A percentile compares a stretch with the other conserved stretches of the same genome.
These are phyloP conservation scores for Glareola pratincola DNA, from an alignment of 2,113 vertebrate genomes.

Conservation along the genomic window DNA sequence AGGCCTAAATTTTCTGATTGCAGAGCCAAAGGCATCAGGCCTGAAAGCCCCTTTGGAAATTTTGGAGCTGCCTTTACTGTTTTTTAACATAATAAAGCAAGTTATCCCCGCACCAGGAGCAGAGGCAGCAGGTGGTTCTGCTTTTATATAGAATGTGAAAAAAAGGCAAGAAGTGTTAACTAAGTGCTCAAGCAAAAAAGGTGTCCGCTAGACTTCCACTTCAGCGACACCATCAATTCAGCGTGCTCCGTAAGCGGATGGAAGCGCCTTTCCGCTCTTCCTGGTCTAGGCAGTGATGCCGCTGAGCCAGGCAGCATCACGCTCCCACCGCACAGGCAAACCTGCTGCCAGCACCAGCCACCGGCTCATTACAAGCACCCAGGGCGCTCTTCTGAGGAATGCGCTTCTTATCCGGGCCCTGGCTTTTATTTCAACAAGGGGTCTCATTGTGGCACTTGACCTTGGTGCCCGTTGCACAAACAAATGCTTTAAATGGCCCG, in stretches of 20 bases:
- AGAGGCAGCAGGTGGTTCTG: not conserved
- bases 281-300: accelerated
- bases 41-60: not conserved
- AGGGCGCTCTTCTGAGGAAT: not conserved
- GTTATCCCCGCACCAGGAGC: not conserved
- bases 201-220: not conserved
- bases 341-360: not conserved
- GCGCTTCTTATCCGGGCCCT: not conserved
- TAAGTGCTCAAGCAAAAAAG: not conserved
- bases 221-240: not conserved
- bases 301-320: not conserved
- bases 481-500: not conserved
- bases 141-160: not conserved
- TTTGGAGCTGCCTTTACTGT: not conserved
- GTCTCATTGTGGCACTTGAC: not conserved
- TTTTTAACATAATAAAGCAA: not conserved
- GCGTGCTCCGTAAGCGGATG: accelerated
- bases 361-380: not conserved
- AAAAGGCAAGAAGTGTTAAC: not conserved
- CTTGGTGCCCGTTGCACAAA: not conserved
- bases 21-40: not conserved
- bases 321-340: not conserved
- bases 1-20: not conserved
- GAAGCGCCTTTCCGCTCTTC: not conserved
- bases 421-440: constrained; percentile 7